A percentile compares a stretch with the other conserved stretches of the same genome.
phyloP scores from a whole-genome alignment of 1,140 invertebrate genomes.

The Ips typographus region DNA sequence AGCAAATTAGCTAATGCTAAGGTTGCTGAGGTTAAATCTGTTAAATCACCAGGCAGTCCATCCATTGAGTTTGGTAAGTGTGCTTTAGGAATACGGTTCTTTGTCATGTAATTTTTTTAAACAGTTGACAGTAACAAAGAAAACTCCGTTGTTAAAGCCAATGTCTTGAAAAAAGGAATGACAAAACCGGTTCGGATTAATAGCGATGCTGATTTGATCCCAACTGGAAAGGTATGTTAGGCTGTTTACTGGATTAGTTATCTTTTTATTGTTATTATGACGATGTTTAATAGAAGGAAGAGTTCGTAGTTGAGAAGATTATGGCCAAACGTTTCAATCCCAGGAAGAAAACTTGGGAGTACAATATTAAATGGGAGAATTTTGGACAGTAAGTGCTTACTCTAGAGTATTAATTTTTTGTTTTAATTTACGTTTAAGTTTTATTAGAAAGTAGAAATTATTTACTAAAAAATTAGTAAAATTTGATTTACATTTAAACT shows the following conservation, averaged over 20 bases:
- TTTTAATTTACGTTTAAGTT: too few relatives aligned
- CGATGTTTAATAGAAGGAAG: constrained; percentile 52
- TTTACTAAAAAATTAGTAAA: constrained; percentile 5
- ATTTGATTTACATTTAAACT: not conserved
- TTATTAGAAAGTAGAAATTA: too few relatives aligned
- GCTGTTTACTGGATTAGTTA: not conserved
- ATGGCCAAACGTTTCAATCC: constrained; percentile 78
- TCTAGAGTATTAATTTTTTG: too few relatives aligned
- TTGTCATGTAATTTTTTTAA: too few relatives aligned
- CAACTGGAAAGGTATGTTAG: constrained; percentile 32
- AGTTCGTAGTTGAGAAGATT: constrained; percentile 75
- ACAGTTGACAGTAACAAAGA: constrained; percentile 39
- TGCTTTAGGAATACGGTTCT: too few relatives aligned
- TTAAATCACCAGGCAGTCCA: not conserved
- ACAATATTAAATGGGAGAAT: constrained; percentile 81
- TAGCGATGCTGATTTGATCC: constrained; percentile 35
- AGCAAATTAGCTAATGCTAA: constrained; percentile 58
- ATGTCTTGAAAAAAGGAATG: constrained; percentile 33
- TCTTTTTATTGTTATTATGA: not conserved
- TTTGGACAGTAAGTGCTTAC: constrained; percentile 64
- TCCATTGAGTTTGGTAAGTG: constrained; percentile 30
- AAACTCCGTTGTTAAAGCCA: constrained; percentile 28
- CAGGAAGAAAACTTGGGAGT: constrained; percentile 73
- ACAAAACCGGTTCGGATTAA: constrained; percentile 36
- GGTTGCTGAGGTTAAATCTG: constrained; percentile 50